Conservation (phyloP, 2,113 vertebrate genomes). For the Pteruthius melanotis region DNA sequence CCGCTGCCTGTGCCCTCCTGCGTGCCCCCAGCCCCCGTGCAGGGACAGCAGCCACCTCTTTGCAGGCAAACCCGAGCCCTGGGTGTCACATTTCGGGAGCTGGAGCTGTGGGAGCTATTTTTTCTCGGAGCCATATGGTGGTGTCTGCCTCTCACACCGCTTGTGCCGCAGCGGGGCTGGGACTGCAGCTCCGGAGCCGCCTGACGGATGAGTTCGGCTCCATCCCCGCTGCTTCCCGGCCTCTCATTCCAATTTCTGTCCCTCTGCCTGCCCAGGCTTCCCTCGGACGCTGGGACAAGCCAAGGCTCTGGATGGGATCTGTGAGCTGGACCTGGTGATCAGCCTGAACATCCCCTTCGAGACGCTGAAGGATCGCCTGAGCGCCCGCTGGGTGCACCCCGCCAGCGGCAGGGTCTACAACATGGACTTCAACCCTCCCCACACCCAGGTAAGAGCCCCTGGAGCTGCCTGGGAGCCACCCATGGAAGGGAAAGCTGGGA, state of each 20-base stretch:
- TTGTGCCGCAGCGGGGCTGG: not conserved
- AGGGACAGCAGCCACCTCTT: not conserved
- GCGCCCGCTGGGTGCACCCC: conserved; percentile 88
- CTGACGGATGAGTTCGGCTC: not conserved
- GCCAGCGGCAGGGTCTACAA: conserved; percentile 93
- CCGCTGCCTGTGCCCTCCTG: not conserved
- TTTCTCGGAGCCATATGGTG: not conserved
- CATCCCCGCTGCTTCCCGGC: not conserved
- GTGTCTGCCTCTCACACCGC: not conserved
- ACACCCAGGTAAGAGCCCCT: conserved; percentile 68
- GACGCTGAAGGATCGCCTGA: conserved; percentile 89
- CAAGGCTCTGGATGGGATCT: conserved; percentile 80
- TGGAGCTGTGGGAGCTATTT: conserved; percentile 8
- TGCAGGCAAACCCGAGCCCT: not conserved
- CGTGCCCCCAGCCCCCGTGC: not conserved
- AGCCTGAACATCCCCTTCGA: conserved; percentile 92
- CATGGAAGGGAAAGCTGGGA: accelerated
- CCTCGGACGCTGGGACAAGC: conserved; percentile 88
- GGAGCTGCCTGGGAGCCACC: accelerated
- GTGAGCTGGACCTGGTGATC: conserved; percentile 87
- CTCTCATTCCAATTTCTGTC: accelerated
- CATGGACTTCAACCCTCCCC: conserved; percentile 92
- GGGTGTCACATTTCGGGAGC: not conserved
- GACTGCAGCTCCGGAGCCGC: not conserved
- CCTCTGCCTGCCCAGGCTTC: conserved; percentile 76